Evolutionary conservation across 2,113 vertebrate genomes (phyloP).

Genomic region (Malurus melanocephalus): DNA sequence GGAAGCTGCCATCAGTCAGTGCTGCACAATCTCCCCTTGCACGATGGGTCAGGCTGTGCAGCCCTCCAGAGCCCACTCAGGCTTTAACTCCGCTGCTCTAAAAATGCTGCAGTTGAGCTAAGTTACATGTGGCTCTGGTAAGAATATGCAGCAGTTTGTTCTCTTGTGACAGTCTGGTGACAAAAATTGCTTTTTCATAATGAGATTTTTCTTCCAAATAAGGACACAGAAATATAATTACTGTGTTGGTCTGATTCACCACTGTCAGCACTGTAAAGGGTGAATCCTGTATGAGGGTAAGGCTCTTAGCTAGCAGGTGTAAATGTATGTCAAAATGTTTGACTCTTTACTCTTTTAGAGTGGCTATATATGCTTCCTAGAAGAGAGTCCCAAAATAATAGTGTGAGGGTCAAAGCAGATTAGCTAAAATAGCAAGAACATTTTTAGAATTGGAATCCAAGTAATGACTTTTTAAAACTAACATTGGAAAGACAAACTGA

Average conservation of each 20-base stretch:
- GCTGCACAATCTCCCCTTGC: neutral
- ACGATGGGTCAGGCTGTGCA: accelerated
- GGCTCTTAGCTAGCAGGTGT: neutral
- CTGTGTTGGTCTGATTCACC: neutral
- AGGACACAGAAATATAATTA: neutral
- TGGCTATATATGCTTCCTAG: neutral
- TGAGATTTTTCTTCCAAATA: neutral
- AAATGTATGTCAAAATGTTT: neutral
- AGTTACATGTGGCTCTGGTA: neutral
- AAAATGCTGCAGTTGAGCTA: neutral
- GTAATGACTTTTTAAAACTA: neutral
- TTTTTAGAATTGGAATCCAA: constrained; percentile 17
- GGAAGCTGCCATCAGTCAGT: neutral
- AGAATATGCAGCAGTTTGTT: neutral
- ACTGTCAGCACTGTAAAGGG: neutral
- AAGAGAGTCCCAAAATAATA: neutral
- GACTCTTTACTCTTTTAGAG: neutral
- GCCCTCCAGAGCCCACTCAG: neutral
- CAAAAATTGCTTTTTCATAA: neutral
- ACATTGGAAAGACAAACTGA: neutral
- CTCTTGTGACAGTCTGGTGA: neutral
- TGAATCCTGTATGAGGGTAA: neutral
- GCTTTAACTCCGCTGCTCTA: neutral
- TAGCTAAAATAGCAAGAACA: neutral
- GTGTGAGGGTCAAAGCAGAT: constrained; percentile 13